These are phyloP conservation scores for Temnothorax longispinosus DNA, from an alignment of 1,140 invertebrate species.

Conservation along the genomic window DNA sequence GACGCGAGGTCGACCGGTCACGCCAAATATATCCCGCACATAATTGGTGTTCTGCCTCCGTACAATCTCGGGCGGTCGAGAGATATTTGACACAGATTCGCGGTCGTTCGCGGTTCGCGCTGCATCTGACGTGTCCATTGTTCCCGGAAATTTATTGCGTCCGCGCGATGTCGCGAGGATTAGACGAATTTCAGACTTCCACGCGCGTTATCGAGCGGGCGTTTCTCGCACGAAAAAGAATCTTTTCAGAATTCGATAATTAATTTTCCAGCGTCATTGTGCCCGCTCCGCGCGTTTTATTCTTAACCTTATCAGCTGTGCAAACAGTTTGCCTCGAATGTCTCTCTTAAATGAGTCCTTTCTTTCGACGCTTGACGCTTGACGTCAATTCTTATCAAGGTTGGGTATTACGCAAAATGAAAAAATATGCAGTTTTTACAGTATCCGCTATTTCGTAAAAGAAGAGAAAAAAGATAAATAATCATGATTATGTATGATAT, in stretches of 20 bases:
- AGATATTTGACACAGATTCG: slow-evolving; percentile 68
- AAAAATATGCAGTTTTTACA: not conserved
- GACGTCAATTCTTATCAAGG: slow-evolving; percentile 45
- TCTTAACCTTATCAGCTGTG: slow-evolving; percentile 36
- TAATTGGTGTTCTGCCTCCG: slow-evolving; percentile 46
- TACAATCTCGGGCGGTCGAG: slow-evolving; percentile 39
- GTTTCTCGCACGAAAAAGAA: not conserved
- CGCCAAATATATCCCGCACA: slow-evolving; percentile 62
- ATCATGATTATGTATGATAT: not conserved
- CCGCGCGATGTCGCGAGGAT: not conserved
- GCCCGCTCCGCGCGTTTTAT: not conserved
- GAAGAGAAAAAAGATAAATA: slow-evolving; percentile 1
- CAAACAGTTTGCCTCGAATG: slow-evolving; percentile 27
- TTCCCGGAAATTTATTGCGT: slow-evolving; percentile 24
- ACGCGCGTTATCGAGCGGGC: not conserved
- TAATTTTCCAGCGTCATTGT: slow-evolving; percentile 19
- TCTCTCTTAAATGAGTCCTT: not conserved
- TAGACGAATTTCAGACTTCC: not conserved
- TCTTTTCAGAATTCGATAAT: not conserved
- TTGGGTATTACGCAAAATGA: slow-evolving; percentile 1
- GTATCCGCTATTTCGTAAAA: not conserved
- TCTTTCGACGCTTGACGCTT: slow-evolving; percentile 26
- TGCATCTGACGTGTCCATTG: slow-evolving; percentile 31
- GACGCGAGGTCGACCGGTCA: slow-evolving; percentile 62
- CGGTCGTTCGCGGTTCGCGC: slow-evolving; percentile 7